A percentile compares a stretch with the other conserved stretches of the same genome.
Conservation (phyloP, 2,888 invertebrate genomes). For the Drepanosiphum platanoidis region DNA sequence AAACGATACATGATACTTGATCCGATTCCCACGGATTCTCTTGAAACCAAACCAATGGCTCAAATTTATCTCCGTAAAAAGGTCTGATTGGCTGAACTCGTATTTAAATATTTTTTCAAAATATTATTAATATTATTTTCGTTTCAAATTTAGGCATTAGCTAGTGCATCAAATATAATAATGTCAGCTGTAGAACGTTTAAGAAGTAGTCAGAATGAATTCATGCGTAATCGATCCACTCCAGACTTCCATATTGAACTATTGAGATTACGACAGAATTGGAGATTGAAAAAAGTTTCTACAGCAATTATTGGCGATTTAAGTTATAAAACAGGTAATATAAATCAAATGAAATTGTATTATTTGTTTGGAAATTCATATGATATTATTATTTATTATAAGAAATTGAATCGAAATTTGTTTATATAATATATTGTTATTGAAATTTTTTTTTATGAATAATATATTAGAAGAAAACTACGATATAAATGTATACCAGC, state of each 20-base stretch:
- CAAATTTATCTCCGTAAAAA: constrained; percentile 94
- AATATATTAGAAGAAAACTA: too few species aligned
- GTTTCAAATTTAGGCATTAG: constrained; percentile 72
- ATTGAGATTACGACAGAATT: constrained; percentile 87
- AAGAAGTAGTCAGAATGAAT: constrained; percentile 82
- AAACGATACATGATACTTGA: constrained; percentile 94
- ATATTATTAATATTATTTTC: constrained; percentile 15
- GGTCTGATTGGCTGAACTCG: constrained; percentile 66
- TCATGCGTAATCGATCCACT: constrained; percentile 78
- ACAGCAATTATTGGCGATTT: constrained; percentile 95
- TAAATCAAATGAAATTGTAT: not conserved
- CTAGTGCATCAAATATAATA: constrained; percentile 85
- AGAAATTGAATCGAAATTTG: not conserved
- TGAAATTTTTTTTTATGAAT: too few species aligned
- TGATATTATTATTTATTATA: not conserved
- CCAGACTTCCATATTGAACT: constrained; percentile 94
- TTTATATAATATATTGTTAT: too few species aligned
- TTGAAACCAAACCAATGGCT: constrained; percentile 86
- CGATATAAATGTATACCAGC: too few species aligned
- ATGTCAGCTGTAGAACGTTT: constrained; percentile 88
- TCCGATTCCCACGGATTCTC: constrained; percentile 81
- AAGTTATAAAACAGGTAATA: constrained; percentile 83
- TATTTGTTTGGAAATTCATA: not conserved
- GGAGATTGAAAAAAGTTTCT: constrained; percentile 95
- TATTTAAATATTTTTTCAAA: not conserved